Evolutionary conservation across 2,113 vertebrate genomes (phyloP), one percentile per base, ranked within the genome.

Genomic region (Oryzias curvinotus): DNA sequence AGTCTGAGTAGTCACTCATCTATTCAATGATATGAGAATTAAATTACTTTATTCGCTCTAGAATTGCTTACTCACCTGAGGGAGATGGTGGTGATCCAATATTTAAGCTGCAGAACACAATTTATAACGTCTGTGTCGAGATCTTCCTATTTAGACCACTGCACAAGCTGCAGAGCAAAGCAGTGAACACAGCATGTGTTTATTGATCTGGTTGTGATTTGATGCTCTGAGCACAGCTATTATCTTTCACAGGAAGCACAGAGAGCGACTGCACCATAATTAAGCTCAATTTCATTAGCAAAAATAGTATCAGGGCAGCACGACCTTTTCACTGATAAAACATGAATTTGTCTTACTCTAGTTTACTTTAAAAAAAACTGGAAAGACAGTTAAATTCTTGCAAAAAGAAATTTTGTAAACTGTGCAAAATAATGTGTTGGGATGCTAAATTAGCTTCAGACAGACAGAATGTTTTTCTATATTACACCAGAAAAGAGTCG

Each of bases 171-270:
- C 77, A 59, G 76, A 73, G 77, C 74, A 73, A 62, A 83, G 64
- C 61, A 76, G 52, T 52, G 61, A 60, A 65, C 60, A 28, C 57
- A 58, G 64, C 44, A 65, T 41, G 36, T 67, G 62, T 19, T 73
- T 83, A 86, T 85, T 82, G 83, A 87, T 84, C 68, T 71, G 55
- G 50, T 57, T 73, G 60, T 71, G 69, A 85, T 80, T 85, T 78
- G 84, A 73, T 81, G 63, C 61, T 81, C 58, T 61, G 65, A 62
- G 58, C 49, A 65, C 72, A 65, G 52, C 59, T 71, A 36, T 66
- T 59, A 79, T 78, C 62, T 71, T 51, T 80, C 57, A 77, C 47
- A 51, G 36, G 56, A 75, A n/a, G 42, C 42, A 44, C 23, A 7
- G 4, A 58, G 53, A 75, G 69, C 71, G 81, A 61, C 53, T 58